phyloP scores from a whole-genome alignment of 2,888 invertebrate genomes.

The Callyntrura guangdongensis region DNA sequence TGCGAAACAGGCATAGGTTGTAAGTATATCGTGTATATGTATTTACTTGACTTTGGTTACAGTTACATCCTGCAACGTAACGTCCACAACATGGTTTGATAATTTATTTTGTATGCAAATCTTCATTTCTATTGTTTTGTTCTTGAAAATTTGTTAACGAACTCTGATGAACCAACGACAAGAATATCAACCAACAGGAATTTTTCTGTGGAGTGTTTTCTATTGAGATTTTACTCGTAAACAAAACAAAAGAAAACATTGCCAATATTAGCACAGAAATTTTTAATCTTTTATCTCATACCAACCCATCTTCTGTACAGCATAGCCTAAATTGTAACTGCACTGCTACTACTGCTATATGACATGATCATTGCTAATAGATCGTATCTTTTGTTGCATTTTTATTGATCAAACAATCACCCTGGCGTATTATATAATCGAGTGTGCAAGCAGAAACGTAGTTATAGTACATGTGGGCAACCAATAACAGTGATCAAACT shows the following conservation, averaged over 20 bases:
- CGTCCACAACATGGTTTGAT: conserved; percentile 27
- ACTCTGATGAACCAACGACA: conserved; percentile 48
- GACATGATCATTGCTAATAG: background rate
- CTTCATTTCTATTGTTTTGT: conserved; percentile 64
- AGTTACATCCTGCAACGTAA: conserved; percentile 6
- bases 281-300: background rate
- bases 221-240: background rate
- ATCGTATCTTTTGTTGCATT: background rate
- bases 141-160: conserved; percentile 64
- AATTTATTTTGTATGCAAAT: conserved; percentile 72
- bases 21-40: no score
- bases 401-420: conserved; percentile 28
- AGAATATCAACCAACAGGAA: background rate
- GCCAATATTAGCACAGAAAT: background rate
- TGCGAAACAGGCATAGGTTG: no score
- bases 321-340: background rate
- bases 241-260: background rate
- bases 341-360: background rate
- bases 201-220: background rate
- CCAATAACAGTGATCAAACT: conserved; percentile 55
- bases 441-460: background rate
- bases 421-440: conserved; percentile 24
- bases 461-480: background rate
- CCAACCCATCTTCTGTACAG: background rate
- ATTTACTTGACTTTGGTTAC: background rate